phyloP scores from a whole-genome alignment of 1,140 invertebrate genomes.

The Drosophila aff. region DNA sequence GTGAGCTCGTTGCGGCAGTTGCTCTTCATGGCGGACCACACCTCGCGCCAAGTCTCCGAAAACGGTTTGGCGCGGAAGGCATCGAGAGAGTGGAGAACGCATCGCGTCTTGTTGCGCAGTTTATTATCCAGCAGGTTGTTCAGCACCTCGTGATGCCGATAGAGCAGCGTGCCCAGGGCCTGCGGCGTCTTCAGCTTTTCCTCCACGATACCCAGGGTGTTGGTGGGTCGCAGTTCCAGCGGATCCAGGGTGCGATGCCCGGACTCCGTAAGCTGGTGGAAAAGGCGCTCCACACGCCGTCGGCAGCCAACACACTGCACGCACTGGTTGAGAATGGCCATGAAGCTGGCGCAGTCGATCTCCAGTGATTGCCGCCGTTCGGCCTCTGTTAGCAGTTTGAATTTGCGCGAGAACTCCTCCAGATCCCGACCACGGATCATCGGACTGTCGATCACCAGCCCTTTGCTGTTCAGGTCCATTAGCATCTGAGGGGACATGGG shows the following conservation, averaged over 20 bases:
- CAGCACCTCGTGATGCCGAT: slow-evolving; percentile 92
- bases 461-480: slow-evolving; percentile 94
- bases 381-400: slow-evolving; percentile 90
- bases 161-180: slow-evolving; percentile 92
- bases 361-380: slow-evolving; percentile 93
- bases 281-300: slow-evolving; percentile 94
- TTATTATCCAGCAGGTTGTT: slow-evolving; percentile 93
- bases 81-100: slow-evolving; percentile 94
- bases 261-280: slow-evolving; percentile 92
- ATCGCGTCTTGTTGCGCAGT: slow-evolving; percentile 94
- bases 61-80: slow-evolving; percentile 91
- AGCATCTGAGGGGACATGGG: slow-evolving; percentile 90
- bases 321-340: slow-evolving; percentile 93
- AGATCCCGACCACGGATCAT: slow-evolving; percentile 91
- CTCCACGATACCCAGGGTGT: slow-evolving; percentile 91
- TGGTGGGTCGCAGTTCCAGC: slow-evolving; percentile 89
- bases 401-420: slow-evolving; percentile 93
- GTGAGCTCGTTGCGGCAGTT: slow-evolving; percentile 94
- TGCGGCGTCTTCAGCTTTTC: slow-evolving; percentile 91
- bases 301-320: slow-evolving; percentile 97
- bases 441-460: slow-evolving; percentile 91
- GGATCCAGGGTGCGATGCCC: slow-evolving; percentile 94
- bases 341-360: slow-evolving; percentile 93
- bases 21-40: slow-evolving; percentile 94
- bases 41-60: slow-evolving; percentile 90